phyloP scores from a whole-genome alignment of 1,140 invertebrate species.

The Lutraria rhynchaena region DNA sequence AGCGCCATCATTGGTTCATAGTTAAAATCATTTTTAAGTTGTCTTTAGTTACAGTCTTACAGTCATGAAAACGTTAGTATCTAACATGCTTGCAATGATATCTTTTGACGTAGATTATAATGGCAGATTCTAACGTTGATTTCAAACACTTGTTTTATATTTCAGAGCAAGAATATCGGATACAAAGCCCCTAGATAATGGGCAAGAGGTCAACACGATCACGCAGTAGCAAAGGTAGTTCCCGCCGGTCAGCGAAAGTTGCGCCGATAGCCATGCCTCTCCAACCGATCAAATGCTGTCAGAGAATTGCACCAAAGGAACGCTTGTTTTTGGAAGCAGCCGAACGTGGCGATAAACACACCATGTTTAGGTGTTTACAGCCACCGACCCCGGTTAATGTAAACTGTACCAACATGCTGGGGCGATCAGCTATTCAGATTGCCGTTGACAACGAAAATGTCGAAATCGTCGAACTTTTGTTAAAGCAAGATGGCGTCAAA shows the following conservation, averaged over 20 bases:
- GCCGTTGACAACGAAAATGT: constrained; percentile 81
- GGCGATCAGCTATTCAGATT: constrained; percentile 84
- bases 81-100: too few species aligned
- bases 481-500: constrained; percentile 78
- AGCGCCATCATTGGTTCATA: too few species aligned
- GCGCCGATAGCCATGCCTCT: constrained; percentile 72
- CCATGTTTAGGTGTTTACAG: constrained; percentile 83
- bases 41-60: too few species aligned
- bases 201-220: constrained; percentile 6
- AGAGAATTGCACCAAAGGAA: constrained; percentile 82
- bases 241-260: constrained; percentile 47
- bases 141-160: too few species aligned
- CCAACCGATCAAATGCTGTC: constrained; percentile 77
- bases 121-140: too few species aligned
- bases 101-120: too few species aligned
- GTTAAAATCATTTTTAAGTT: too few species aligned
- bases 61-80: too few species aligned
- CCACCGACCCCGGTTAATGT: constrained; percentile 84
- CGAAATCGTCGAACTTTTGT: constrained; percentile 79
- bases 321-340: constrained; percentile 84
- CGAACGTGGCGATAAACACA: constrained; percentile 84
- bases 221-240: constrained; percentile 59
- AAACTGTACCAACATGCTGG: constrained; percentile 85
- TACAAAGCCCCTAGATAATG: constrained; percentile 15
- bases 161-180: too few species aligned